These are phyloP conservation scores for Schizopygopsis malacanthus DNA, from an alignment of 2,797 vertebrate species.

Conservation along the genomic window DNA sequence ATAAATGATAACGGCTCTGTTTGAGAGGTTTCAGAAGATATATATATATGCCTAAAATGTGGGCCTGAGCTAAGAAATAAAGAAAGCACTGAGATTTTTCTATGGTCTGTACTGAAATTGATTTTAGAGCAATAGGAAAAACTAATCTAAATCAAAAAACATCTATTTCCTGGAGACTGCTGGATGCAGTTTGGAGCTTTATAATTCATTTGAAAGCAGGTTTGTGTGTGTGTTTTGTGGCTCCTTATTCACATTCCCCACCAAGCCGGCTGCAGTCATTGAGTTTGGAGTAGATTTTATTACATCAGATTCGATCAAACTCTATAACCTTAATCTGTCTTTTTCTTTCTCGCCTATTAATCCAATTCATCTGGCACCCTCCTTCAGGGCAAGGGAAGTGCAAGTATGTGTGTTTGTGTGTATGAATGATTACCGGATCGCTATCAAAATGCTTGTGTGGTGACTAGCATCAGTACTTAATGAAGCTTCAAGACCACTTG, in stretches of 20 bases:
- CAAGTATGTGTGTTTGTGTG: neutral
- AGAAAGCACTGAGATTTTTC: slow-evolving; percentile 3
- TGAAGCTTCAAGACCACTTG: slow-evolving; percentile 32
- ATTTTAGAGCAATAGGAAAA: slow-evolving; percentile 43
- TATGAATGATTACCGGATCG: neutral
- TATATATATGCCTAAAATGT: neutral
- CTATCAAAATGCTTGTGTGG: slow-evolving; percentile 15
- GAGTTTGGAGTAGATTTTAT: slow-evolving; percentile 46
- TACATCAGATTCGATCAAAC: slow-evolving; percentile 52
- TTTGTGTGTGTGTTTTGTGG: slow-evolving; percentile 26
- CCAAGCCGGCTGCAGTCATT: slow-evolving; percentile 20
- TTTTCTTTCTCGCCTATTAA: slow-evolving; percentile 45
- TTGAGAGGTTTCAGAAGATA: neutral
- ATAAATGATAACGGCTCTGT: neutral
- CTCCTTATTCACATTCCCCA: neutral
- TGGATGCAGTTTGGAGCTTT: slow-evolving; percentile 42
- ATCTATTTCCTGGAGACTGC: slow-evolving; percentile 35
- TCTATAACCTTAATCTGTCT: slow-evolving; percentile 45
- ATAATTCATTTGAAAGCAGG: slow-evolving; percentile 50
- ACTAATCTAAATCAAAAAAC: slow-evolving; percentile 37
- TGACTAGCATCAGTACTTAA: slow-evolving; percentile 12
- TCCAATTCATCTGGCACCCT: slow-evolving; percentile 39
- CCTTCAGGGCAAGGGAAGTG: slow-evolving; percentile 31
- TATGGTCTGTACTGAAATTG: neutral
- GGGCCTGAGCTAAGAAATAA: slow-evolving; percentile 8